Base-by-base conservation (phyloP, 1,140 invertebrate genomes). In the Andrena cerasifolii region DNA sequence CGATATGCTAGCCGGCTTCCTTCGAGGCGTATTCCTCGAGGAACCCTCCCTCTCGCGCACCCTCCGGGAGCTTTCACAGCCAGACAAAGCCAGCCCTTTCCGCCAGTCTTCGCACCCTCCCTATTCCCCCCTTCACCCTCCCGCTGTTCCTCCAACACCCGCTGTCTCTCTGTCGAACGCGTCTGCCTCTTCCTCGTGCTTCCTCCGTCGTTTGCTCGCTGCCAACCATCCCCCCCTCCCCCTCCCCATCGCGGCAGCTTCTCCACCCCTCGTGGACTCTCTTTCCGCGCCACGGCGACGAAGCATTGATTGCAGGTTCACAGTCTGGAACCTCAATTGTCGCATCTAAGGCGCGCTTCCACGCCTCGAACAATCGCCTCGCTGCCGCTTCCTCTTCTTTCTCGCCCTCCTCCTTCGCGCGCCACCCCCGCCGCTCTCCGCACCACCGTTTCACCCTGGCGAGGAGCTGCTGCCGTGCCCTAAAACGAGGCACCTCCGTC, bases 241-340 rank as follows among this genome's bases (percentile, higher is more conserved):
- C 59, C 8, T 31, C 45, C n/a, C 62, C n/a, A n/a, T n/a, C n/a
- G n/a, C n/a, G n/a, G n/a, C n/a, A n/a, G n/a, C 16, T 31, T 26
- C 24, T n/a, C 59, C 28, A 16, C 33, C 33, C 73, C 21, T n/a
- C 45, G 28, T 31, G 67, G 80, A n/a, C 78, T 86, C 85, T 84
- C 75, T 83, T 79, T 77, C 79, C 62, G 61, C 65, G 78, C 72
- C 70, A 68, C 72, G 81, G 81, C 74, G 74, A 86, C 75, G 76
- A 63, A 88, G 90, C 90, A 91, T 91, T 91, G 90, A 91, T 90
- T 91, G 90, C 90, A 91, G 87, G 88, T 90, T 91, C 89, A 90
- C 88, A 85, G 89, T 90, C 88, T 89, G 87, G 89, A 90, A 90
- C 89, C 90, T 90, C 89, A 90, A 91, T 91, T 89, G 89, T 91